phyloP scores from a whole-genome alignment of 2,113 vertebrate species.

The cat (Felis catus) region F.catus_Fca126_mat1.0 CM031424.1:8310001-8310500 shows the following conservation, averaged over 20 bases:
- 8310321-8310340: neutral
- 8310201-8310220: neutral
- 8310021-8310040: neutral
- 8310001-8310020: accelerated
- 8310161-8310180: conserved; percentile 13
- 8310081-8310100: neutral
- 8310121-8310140: neutral
- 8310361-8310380: neutral
- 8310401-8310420: neutral
- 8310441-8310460: neutral
- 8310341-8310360: neutral
- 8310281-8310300: neutral
- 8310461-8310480: conserved; percentile 35
- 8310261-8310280: neutral
- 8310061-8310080: neutral
- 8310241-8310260: neutral
- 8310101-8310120: conserved; percentile 7
- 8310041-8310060: neutral
- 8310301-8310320: neutral
- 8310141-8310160: conserved; percentile 20
- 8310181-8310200: neutral
- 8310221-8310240: conserved; percentile 18
- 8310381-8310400: neutral
- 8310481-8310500: conserved; percentile 43
- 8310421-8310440: neutral